Conservation (phyloP, 2,888 invertebrate species). For the Pelosia muscerda region DNA sequence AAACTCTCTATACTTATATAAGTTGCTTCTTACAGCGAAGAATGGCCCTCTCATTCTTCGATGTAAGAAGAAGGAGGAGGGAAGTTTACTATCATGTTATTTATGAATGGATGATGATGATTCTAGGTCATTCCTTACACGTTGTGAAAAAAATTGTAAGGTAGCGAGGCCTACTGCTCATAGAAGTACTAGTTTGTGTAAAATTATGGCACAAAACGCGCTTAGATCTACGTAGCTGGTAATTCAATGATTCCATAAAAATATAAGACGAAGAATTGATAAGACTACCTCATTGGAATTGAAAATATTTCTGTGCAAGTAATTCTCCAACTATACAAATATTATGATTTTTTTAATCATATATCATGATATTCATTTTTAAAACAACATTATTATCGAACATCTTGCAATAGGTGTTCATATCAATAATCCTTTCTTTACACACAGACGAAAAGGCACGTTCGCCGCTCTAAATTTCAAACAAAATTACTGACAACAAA, state of each 20-base stretch:
- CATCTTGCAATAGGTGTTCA: conserved; percentile 61
- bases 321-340: not conserved
- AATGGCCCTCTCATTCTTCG: no score
- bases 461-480: conserved; percentile 79
- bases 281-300: not conserved
- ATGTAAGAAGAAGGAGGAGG: no score
- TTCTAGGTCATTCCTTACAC: no score
- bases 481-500: conserved; percentile 85
- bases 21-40: not conserved
- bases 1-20: not conserved
- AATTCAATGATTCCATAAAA: not conserved
- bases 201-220: no score
- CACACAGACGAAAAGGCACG: conserved; percentile 62
- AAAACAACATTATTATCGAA: conserved; percentile 46
- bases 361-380: conserved; percentile 46
- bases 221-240: no score
- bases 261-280: no score
- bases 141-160: no score
- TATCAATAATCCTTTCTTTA: conserved; percentile 71
- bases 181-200: no score
- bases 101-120: no score
- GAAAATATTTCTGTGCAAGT: not conserved
- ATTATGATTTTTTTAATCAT: conserved; percentile 44
- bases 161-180: no score
- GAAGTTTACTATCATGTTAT: no score